Evolutionary conservation across 2,797 vertebrate species (phyloP).

Genomic region (Arremon brunneinucha): DNA sequence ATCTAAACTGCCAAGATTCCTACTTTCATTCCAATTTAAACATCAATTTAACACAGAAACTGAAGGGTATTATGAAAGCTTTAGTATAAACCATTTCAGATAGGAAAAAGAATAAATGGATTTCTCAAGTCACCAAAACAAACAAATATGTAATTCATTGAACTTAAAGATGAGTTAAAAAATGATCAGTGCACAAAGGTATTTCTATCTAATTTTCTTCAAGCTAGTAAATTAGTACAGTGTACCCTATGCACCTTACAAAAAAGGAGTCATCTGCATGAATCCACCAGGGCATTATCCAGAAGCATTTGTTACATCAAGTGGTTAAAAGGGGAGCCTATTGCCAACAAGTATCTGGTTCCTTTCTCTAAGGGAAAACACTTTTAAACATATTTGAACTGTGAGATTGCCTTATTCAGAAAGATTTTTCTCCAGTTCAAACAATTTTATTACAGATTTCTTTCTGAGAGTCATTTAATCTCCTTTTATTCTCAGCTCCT

Average conservation of each 20-base stretch:
- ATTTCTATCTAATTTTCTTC: neutral
- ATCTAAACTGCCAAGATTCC: slow-evolving; percentile 78
- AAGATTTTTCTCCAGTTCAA: neutral
- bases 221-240: neutral
- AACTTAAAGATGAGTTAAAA: slow-evolving; percentile 40
- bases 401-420: neutral
- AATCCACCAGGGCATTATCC: neutral
- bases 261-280: neutral
- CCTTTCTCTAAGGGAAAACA: neutral
- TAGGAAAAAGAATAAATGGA: slow-evolving; percentile 57
- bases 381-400: neutral
- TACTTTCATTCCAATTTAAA: slow-evolving; percentile 80
- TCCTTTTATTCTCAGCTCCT: neutral
- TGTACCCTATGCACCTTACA: neutral
- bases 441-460: neutral
- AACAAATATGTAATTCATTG: slow-evolving; percentile 62
- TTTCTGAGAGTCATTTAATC: neutral
- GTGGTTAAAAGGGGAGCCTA: neutral
- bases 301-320: neutral
- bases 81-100: slow-evolving; percentile 73
- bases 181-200: neutral
- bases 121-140: slow-evolving; percentile 54
- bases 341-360: neutral
- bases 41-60: slow-evolving; percentile 79
- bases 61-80: slow-evolving; percentile 77